phyloP scores from a whole-genome alignment of 2,113 vertebrate genomes.

The Malurus cyaneus region DNA sequence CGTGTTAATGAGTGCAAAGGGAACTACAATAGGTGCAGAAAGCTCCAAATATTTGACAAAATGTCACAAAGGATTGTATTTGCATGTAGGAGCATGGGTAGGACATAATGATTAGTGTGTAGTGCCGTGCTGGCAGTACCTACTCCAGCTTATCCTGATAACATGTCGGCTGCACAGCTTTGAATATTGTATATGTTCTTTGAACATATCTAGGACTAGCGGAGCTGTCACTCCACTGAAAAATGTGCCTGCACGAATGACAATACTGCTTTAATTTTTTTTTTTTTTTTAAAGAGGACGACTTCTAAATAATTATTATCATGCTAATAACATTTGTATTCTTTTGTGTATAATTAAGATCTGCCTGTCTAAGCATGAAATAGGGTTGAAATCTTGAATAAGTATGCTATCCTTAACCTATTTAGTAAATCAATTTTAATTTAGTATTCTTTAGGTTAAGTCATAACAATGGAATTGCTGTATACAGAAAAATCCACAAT shows the following conservation, averaged over 20 bases:
- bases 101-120: constrained; percentile 82
- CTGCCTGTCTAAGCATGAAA: constrained; percentile 85
- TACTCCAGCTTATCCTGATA: constrained; percentile 78
- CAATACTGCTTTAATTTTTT: constrained; percentile 74
- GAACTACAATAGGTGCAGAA: constrained; percentile 65
- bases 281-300: constrained; percentile 70
- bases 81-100: constrained; percentile 77
- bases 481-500: constrained; percentile 57
- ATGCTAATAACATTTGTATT: constrained; percentile 86
- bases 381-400: constrained; percentile 80
- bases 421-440: constrained; percentile 83
- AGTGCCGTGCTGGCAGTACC: constrained; percentile 69
- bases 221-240: constrained; percentile 77
- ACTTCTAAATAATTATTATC: constrained; percentile 85
- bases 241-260: constrained; percentile 76
- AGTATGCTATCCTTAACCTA: constrained; percentile 78
- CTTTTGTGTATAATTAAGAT: constrained; percentile 87
- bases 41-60: constrained; percentile 83
- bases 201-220: constrained; percentile 79
- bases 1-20: constrained; percentile 67
- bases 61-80: constrained; percentile 83
- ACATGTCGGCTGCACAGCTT: constrained; percentile 78
- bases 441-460: constrained; percentile 77
- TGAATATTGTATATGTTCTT: constrained; percentile 82
- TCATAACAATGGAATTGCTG: constrained; percentile 64